A percentile compares a stretch with the other conserved stretches of the same genome.
phyloP scores from a whole-genome alignment of 2,888 invertebrate species.

The Disparrhopalites patrizii region DNA sequence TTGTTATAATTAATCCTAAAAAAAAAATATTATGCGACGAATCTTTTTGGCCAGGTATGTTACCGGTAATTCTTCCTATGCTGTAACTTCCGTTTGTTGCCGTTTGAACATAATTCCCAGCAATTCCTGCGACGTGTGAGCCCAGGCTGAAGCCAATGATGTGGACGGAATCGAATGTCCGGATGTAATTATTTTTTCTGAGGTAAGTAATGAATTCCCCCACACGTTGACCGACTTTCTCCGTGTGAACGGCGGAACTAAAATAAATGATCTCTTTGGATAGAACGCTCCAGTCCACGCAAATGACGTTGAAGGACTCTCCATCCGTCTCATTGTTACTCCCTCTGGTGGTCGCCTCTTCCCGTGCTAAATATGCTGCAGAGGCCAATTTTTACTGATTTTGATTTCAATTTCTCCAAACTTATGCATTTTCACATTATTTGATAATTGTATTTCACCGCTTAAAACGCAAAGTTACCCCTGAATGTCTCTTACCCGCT shows the following conservation, averaged over 20 bases:
- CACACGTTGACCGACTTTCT: slow-evolving; percentile 42
- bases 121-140: slow-evolving; percentile 37
- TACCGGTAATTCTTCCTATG: slow-evolving; percentile 42
- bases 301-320: slow-evolving; percentile 37
- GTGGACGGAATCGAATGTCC: slow-evolving; percentile 37
- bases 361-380: slow-evolving; percentile 32
- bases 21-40: neutral
- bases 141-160: slow-evolving; percentile 41
- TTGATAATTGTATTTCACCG: neutral
- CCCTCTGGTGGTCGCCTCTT: neutral
- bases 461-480: too few relatives aligned
- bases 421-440: neutral
- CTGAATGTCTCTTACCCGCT: slow-evolving; percentile 32
- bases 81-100: slow-evolving; percentile 34
- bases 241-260: slow-evolving; percentile 44
- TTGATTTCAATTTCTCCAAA: neutral
- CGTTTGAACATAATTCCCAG: slow-evolving; percentile 37
- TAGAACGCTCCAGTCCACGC: slow-evolving; percentile 43
- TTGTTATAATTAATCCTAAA: too few relatives aligned
- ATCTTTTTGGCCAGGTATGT: neutral
- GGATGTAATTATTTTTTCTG: slow-evolving; percentile 36
- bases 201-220: slow-evolving; percentile 42
- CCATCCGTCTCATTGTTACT: slow-evolving; percentile 22
- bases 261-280: slow-evolving; percentile 44
- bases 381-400: neutral